A percentile compares a stretch with the other conserved stretches of the same genome.
phyloP scores from a whole-genome alignment of 2,888 invertebrate genomes.

The Rotaria socialis region DNA sequence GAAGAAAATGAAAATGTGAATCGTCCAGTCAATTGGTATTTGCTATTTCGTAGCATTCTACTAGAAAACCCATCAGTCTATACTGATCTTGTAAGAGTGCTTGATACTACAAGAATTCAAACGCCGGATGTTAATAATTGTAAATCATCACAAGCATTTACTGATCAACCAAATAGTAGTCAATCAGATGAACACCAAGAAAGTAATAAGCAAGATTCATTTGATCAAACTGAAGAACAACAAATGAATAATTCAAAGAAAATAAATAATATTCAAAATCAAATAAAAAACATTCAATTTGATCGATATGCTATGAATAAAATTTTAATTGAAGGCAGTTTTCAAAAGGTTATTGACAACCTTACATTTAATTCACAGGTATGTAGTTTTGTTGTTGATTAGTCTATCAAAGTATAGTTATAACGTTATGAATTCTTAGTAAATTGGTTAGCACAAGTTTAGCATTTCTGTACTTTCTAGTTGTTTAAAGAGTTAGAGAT shows the following conservation, averaged over 20 bases:
- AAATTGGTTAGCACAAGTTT: too few relatives aligned
- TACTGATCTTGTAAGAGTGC: neutral
- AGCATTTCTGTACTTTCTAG: too few relatives aligned
- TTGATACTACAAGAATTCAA: neutral
- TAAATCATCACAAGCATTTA: neutral
- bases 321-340: neutral
- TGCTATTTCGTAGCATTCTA: neutral
- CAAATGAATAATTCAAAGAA: neutral
- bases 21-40: neutral
- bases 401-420: too few relatives aligned
- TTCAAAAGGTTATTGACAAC: neutral
- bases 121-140: neutral
- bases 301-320: conserved; percentile 12
- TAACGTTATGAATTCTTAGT: too few relatives aligned
- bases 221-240: neutral
- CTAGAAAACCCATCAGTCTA: neutral
- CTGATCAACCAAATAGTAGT: neutral
- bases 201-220: neutral
- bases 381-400: neutral
- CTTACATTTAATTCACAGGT: neutral
- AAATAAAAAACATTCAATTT: neutral
- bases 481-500: too few relatives aligned
- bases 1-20: neutral
- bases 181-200: neutral
- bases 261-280: neutral